Evolutionary conservation across 2,113 vertebrate species (phyloP).

Genomic region (Pterophyllum scalare): DNA sequence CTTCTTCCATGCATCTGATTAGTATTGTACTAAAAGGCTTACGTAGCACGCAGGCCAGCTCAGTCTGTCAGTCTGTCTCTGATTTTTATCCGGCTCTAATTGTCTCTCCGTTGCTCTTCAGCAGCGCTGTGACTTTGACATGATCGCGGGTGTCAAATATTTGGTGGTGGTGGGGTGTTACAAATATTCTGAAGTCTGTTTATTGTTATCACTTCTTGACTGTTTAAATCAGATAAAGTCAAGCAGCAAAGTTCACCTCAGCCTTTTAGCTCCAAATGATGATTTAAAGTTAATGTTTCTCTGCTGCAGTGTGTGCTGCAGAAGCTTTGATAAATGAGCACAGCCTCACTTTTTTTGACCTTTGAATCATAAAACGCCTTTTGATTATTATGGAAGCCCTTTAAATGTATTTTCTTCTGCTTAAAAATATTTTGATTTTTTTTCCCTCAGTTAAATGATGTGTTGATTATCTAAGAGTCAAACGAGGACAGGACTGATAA

Average conservation of each 20-base stretch:
- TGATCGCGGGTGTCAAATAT: too few species aligned
- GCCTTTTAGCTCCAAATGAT: neutral
- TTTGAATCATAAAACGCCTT: neutral
- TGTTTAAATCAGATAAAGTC: neutral
- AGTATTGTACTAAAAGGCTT: constrained; percentile 12
- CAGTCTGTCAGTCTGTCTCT: neutral
- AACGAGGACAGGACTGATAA: neutral
- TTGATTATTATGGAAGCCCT: neutral
- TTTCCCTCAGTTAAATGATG: neutral
- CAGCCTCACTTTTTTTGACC: neutral
- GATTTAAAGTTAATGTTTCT: neutral
- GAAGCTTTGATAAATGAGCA: accelerated
- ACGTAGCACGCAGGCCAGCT: constrained; percentile 1
- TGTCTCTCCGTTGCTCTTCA: neutral
- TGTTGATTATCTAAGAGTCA: neutral
- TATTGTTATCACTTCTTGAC: constrained; percentile 10
- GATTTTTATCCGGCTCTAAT: constrained; percentile 22
- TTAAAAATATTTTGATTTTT: neutral
- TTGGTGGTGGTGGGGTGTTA: neutral
- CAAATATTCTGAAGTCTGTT: neutral
- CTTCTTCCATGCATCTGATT: constrained; percentile 8
- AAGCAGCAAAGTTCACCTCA: neutral
- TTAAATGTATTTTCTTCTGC: neutral
- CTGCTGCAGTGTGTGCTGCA: neutral
- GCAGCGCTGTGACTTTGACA: neutral